phyloP scores from a whole-genome alignment of 2,888 invertebrate genomes.

The Ectemnius cavifrons region DNA sequence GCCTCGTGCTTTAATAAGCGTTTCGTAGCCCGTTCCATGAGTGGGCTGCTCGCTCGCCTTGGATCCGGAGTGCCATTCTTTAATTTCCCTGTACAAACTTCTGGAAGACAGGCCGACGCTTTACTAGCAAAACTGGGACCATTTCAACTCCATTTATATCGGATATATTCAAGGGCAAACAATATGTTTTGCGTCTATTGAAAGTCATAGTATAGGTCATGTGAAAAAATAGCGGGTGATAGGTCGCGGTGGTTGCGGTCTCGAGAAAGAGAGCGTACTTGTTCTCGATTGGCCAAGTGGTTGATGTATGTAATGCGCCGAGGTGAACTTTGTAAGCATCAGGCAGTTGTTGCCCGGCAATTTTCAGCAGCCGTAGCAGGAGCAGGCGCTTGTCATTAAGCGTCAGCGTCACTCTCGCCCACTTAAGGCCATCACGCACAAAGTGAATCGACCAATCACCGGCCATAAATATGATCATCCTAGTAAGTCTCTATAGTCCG shows the following conservation, averaged over 20 bases:
- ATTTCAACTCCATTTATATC: too few relatives aligned
- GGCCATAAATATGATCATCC: slow-evolving; percentile 44
- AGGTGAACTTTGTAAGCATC: slow-evolving; percentile 46
- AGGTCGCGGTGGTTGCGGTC: too few relatives aligned
- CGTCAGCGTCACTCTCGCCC: slow-evolving; percentile 55
- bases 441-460: slow-evolving; percentile 55
- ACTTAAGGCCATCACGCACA: slow-evolving; percentile 55
- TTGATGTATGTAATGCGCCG: too few relatives aligned
- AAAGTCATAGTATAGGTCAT: too few relatives aligned
- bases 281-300: too few relatives aligned
- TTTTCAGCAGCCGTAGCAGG: slow-evolving; percentile 43
- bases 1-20: slow-evolving; percentile 33
- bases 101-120: too few relatives aligned
- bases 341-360: slow-evolving; percentile 50
- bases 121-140: too few relatives aligned
- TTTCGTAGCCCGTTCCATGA: slow-evolving; percentile 21
- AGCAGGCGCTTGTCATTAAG: slow-evolving; percentile 52
- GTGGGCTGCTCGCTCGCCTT: slow-evolving; percentile 35
- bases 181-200: too few relatives aligned
- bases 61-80: slow-evolving; percentile 38
- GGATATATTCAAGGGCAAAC: too few relatives aligned
- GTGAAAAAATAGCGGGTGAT: too few relatives aligned
- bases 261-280: too few relatives aligned
- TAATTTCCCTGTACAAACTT: slow-evolving; percentile 30
- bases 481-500: slow-evolving; percentile 29